phyloP scores from a whole-genome alignment of 1,140 invertebrate species.

The Calosoma granatense region DNA sequence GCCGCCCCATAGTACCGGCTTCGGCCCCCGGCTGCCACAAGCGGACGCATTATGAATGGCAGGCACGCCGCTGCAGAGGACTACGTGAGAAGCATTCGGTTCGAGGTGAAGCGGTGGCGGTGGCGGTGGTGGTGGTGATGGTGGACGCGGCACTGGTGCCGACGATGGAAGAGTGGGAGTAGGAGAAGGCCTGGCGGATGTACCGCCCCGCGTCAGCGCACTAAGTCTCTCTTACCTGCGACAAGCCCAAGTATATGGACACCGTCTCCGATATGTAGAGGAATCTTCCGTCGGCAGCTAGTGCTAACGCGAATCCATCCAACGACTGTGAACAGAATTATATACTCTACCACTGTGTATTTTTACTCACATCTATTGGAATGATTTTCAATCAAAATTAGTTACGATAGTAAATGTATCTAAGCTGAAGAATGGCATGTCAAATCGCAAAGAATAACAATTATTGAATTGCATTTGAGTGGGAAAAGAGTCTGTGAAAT shows the following conservation, averaged over 20 bases:
- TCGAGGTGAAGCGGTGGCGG: conserved; percentile 33
- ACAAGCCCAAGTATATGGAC: conserved; percentile 95
- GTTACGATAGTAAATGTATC: too few species aligned
- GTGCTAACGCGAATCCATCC: conserved; percentile 91
- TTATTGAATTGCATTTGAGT: too few species aligned
- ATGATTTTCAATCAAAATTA: too few species aligned
- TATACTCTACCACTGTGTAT: background rate
- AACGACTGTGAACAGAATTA: conserved; percentile 61
- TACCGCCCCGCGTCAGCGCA: background rate
- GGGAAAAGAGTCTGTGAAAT: too few species aligned
- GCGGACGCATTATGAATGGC: conserved; percentile 45
- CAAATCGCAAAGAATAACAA: too few species aligned
- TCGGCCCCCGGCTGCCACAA: conserved; percentile 14
- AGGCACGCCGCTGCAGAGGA: conserved; percentile 50
- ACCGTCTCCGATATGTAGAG: conserved; percentile 98
- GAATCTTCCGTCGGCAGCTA: conserved; percentile 91
- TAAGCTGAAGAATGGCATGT: too few species aligned
- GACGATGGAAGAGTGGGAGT: conserved; percentile 23
- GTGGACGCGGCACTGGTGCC: conserved; percentile 24
- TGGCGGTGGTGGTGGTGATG: too few species aligned
- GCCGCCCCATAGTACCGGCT: conserved; percentile 28
- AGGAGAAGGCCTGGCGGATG: conserved; percentile 10
- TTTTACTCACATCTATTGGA: too few species aligned
- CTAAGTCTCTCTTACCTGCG: conserved; percentile 65
- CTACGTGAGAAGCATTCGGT: conserved; percentile 48